phyloP scores from a whole-genome alignment of 2,113 vertebrate genomes.

The Dipodomys stephensi region DNA sequence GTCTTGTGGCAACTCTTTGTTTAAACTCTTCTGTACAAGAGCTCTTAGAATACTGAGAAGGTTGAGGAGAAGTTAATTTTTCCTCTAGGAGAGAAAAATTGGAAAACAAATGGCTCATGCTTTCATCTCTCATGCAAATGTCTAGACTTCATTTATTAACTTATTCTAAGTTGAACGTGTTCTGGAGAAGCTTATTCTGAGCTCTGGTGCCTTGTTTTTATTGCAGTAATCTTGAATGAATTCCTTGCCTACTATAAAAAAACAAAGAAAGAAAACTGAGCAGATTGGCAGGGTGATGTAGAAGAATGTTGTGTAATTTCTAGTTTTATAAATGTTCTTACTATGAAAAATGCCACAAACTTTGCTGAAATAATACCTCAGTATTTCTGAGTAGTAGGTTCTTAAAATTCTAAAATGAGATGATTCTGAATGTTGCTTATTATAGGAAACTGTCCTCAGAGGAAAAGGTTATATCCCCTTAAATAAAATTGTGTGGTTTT shows the following conservation, averaged over 20 bases:
- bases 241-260: no score
- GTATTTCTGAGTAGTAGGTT: background rate
- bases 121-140: no score
- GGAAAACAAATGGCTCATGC: no score
- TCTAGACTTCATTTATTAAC: no score
- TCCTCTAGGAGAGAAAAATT: no score
- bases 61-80: no score
- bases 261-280: no score
- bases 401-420: background rate
- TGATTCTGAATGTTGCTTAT: slow-evolving; percentile 2
- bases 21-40: background rate
- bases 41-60: background rate
- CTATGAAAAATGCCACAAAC: background rate
- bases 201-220: no score
- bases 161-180: no score
- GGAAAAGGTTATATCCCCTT: background rate
- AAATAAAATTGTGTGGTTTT: background rate
- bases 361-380: slow-evolving; percentile 19
- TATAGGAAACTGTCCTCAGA: background rate
- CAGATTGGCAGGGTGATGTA: background rate
- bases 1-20: background rate
- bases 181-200: no score
- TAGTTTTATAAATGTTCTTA: slow-evolving; percentile 29
- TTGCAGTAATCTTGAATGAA: no score
- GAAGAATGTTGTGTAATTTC: background rate